Evolutionary conservation across 2,888 invertebrate genomes (phyloP).

Genomic region (Agrypnus murinus): DNA sequence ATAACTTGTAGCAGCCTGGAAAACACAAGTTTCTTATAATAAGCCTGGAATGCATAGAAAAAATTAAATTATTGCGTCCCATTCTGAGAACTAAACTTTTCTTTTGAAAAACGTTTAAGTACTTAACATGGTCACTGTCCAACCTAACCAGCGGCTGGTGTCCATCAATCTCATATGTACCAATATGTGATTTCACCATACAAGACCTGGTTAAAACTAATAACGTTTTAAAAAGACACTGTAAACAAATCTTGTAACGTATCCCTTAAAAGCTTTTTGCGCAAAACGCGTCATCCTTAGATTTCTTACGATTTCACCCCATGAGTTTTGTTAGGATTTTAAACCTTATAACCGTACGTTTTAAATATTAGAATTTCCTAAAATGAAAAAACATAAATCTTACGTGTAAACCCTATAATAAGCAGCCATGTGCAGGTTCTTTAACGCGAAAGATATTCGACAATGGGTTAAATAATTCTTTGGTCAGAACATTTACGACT

Average conservation of each 20-base stretch:
- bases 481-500: slow-evolving; percentile 63
- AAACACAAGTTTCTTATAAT: no score
- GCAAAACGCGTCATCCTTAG: slow-evolving; percentile 45
- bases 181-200: slow-evolving; percentile 36
- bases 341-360: neutral
- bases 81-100: slow-evolving; percentile 18
- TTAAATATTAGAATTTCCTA: slow-evolving; percentile 40
- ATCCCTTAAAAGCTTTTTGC: slow-evolving; percentile 43
- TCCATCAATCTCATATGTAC: slow-evolving; percentile 27
- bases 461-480: slow-evolving; percentile 66
- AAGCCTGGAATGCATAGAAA: no score
- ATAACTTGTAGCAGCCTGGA: no score
- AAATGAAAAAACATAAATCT: slow-evolving; percentile 54
- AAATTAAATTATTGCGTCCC: neutral
- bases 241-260: slow-evolving; percentile 38
- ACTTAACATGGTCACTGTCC: slow-evolving; percentile 40
- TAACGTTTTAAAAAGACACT: slow-evolving; percentile 32
- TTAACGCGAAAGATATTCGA: slow-evolving; percentile 41
- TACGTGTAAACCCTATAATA: slow-evolving; percentile 56
- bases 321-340: neutral
- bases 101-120: slow-evolving; percentile 13
- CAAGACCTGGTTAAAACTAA: neutral
- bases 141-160: slow-evolving; percentile 19
- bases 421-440: slow-evolving; percentile 59
- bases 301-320: slow-evolving; percentile 41